These are phyloP conservation scores for Dascillus cervinus DNA, from an alignment of 2,888 invertebrate species.

Conservation along the genomic window DNA sequence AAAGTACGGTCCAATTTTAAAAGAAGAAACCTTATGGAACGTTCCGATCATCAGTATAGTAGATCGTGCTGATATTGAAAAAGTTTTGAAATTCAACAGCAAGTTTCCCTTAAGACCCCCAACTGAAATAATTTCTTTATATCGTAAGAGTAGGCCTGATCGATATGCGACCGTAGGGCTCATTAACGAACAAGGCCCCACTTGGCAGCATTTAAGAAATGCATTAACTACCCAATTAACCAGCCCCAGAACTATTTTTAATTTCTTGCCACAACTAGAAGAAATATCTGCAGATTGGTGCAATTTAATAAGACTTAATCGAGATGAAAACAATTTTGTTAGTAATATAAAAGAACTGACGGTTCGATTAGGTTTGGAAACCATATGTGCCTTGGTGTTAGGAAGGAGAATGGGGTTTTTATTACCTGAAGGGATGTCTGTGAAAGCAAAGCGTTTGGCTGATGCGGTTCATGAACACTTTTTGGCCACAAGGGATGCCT, in stretches of 20 bases:
- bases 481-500: conserved; percentile 70
- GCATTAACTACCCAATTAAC: conserved; percentile 68
- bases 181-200: conserved; percentile 70
- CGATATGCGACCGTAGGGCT: conserved; percentile 75
- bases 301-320: conserved; percentile 51
- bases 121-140: conserved; percentile 71
- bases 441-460: conserved; percentile 56
- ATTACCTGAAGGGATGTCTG: conserved; percentile 29
- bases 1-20: conserved; percentile 68
- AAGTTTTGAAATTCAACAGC: conserved; percentile 63
- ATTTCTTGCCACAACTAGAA: conserved; percentile 68
- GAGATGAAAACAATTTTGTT: conserved; percentile 47
- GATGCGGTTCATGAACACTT: conserved; percentile 72
- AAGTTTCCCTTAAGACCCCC: conserved; percentile 75
- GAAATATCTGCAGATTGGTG: conserved; percentile 72
- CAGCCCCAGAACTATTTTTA: conserved; percentile 65
- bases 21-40: conserved; percentile 69
- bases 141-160: conserved; percentile 66
- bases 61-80: conserved; percentile 64
- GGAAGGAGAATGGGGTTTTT: conserved; percentile 74
- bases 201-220: conserved; percentile 67
- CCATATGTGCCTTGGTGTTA: conserved; percentile 70
- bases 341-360: conserved; percentile 63
- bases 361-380: conserved; percentile 73
- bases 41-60: conserved; percentile 66